Evolutionary conservation across 2,888 invertebrate genomes (phyloP).

Genomic region (Xylota segnis): DNA sequence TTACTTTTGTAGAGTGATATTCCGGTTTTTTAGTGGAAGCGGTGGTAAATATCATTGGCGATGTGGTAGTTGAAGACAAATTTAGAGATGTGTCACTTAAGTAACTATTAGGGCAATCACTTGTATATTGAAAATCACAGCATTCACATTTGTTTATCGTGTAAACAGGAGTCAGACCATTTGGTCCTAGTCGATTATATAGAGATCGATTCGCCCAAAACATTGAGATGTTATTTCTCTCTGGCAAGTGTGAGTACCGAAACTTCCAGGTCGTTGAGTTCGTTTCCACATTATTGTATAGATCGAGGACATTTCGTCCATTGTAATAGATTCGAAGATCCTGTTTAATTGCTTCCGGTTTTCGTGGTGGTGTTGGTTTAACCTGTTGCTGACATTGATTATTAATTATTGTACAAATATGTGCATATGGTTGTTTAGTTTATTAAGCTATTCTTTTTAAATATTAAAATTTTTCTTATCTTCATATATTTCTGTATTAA

Average conservation of each 20-base stretch:
- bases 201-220: constrained; percentile 88
- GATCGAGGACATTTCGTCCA: constrained; percentile 87
- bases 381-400: constrained; percentile 43
- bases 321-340: constrained; percentile 85
- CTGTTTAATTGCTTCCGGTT: constrained; percentile 54
- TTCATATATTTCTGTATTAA: too few relatives aligned
- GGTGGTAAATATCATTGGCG: constrained; percentile 73
- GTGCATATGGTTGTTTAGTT: not conserved
- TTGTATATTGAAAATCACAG: constrained; percentile 85
- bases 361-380: constrained; percentile 66
- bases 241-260: constrained; percentile 86
- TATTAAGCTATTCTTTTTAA: too few relatives aligned
- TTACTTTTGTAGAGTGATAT: constrained; percentile 46
- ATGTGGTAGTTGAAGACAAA: constrained; percentile 73
- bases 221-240: constrained; percentile 86
- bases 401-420: constrained; percentile 1
- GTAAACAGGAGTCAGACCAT: constrained; percentile 86
- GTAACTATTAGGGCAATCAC: constrained; percentile 77
- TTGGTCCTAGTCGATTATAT: constrained; percentile 86
- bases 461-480: not conserved
- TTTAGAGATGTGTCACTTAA: constrained; percentile 77
- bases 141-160: constrained; percentile 86
- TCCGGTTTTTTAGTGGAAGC: constrained; percentile 55
- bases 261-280: constrained; percentile 85
- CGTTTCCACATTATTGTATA: constrained; percentile 86